Percentiles rank a stretch among this genome's conserved stretches.
Conservation (phyloP, 2,888 invertebrate genomes). For the Apamea epomidion region DNA sequence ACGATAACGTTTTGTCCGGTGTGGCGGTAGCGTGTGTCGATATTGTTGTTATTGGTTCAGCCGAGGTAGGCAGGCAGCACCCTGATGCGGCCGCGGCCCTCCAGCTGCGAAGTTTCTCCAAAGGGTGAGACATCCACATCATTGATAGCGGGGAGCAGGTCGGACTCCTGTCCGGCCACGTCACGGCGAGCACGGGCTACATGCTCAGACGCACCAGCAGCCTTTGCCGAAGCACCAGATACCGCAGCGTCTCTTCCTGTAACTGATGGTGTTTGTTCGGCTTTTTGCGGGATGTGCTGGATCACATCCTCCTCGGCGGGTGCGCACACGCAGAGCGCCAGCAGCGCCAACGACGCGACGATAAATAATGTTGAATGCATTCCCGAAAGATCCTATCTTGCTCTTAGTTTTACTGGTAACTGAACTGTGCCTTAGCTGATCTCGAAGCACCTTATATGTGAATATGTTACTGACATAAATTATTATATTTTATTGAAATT, state of each 20-base stretch:
- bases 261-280: conserved; percentile 86
- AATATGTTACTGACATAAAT: conserved; percentile 78
- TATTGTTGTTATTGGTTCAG: conserved; percentile 63
- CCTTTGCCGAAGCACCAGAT: conserved; percentile 86
- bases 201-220: conserved; percentile 80
- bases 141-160: conserved; percentile 80
- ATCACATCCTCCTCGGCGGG: conserved; percentile 83
- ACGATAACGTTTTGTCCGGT: conserved; percentile 31
- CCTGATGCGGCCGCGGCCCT: conserved; percentile 83
- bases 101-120: conserved; percentile 78
- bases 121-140: conserved; percentile 83
- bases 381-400: conserved; percentile 86
- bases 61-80: conserved; percentile 87
- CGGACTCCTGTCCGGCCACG: conserved; percentile 82
- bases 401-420: conserved; percentile 67
- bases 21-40: conserved; percentile 14
- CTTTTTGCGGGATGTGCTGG: conserved; percentile 85
- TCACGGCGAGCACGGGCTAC: conserved; percentile 78
- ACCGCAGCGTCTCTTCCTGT: conserved; percentile 83
- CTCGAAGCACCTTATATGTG: conserved; percentile 76
- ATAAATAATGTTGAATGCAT: conserved; percentile 86
- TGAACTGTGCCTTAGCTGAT: conserved; percentile 68
- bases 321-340: conserved; percentile 84
- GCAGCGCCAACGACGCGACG: conserved; percentile 86
- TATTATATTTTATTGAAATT: conserved; percentile 81